Evolutionary conservation across 2,797 vertebrate genomes (phyloP), one percentile per base, ranked within the genome.

Genomic region (Philypnodon macrostomus): DNA sequence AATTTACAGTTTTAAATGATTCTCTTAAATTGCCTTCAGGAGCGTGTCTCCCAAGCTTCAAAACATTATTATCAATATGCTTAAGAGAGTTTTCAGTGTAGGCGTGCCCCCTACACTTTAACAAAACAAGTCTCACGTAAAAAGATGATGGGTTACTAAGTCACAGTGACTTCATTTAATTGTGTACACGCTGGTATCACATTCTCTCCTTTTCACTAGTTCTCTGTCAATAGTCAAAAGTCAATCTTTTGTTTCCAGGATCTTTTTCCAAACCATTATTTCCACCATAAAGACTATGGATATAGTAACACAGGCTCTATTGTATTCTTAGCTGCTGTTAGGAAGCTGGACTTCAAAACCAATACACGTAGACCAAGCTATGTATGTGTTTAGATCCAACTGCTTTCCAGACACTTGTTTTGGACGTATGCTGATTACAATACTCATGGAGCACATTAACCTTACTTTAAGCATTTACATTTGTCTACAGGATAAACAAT

Each of bases 221-320:
- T 47, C 54, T 60, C 36, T 54, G 53, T 62, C 65, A 37, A 50
- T 59, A 64, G 78, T 79, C 70, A 67, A 77, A 47, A 77, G 69
- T 69, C 52, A 56, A 55, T 47, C 62, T 60, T 78, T 83, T 85
- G 73, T 83, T 74, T 80, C 71, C 58, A 30, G 60, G 76, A 76
- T 83, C 67, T 35, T 62, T 80, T 85, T 82, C 79, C 58, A 58
- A 78, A 49, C 63, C 49, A 78, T 83, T 86, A 72, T 87, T 56
- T 53, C 32, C 24, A 17, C 30, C 58, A 80, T 78, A 84, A 84
- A 84, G 78, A 81, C 58, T 51, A 57, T 65, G 69, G 70, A 66
- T 65, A 59, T 73, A 57, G 71, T 80, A 66, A 67, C 72, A 73
- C 10, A 5, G 70, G 19, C 27, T 15, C 42, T 60, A 64, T 84